Base-by-base conservation (phyloP, 2,888 invertebrate genomes). In the Volucella zonaria region DNA sequence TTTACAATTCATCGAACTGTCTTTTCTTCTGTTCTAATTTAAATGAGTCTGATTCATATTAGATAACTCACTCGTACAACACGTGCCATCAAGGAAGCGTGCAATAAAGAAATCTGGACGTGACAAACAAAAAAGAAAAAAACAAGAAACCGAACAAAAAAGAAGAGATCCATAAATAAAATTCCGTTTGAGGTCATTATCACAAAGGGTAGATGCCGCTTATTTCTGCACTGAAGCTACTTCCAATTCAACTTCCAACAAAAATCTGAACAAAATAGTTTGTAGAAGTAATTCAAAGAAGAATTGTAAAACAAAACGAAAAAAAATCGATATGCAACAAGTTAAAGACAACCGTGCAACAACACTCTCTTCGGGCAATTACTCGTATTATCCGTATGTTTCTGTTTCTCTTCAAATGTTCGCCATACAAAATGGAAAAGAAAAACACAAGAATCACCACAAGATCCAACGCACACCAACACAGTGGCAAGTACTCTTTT, bases 161-260 rank as follows among this genome's bases (percentile, higher is more conserved):
- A 51, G 42, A 59, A 68, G 42, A 68, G 40, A 31, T 58, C 62
- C n/a, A 61, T 42, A 70, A 58, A 70, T 71, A 18, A 67, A 68
- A 80, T 76, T 81, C 81, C 81, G 81, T 81, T 85, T 85, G 80
- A 81, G 85, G 85, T 85, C 85, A 85, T 77, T 76, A 85, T 85
- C 81, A 85, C 81, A 81, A 83, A 85, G 85, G 85, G 81, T 85
- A 77, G 76, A 54, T 78, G 58, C 64, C 80, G 62, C 64, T 14
- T 54, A 10, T 38, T 45, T 31, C 11, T 62, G 52, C 70, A 43
- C 15, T 38, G 40, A 58, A 40, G 38, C 51, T 6, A 2, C 3
- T 14, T 51, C 51, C 23, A 11, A 23, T 61, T 18, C 12, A 43
- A 42, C 14, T 51, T 14, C 43, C 11, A 40, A 9, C 8, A 11